These are phyloP conservation scores for Drosophila koepferae DNA, from an alignment of 2,888 invertebrate species.

Conservation along the genomic window DNA sequence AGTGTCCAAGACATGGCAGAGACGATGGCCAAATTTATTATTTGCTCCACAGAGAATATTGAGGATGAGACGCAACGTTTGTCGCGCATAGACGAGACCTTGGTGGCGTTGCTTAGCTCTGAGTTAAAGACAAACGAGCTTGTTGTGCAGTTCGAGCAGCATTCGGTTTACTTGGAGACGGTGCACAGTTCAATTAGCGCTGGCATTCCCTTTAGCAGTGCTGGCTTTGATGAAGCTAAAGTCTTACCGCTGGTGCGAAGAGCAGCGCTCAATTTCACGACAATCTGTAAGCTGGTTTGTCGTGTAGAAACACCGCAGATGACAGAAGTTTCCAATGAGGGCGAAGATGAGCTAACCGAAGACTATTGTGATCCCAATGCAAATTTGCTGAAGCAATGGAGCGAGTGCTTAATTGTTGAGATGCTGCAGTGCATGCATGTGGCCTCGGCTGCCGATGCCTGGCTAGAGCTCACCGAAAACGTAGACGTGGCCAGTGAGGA, in stretches of 20 bases:
- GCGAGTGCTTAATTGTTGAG: conserved; percentile 71
- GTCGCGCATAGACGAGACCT: conserved; percentile 69
- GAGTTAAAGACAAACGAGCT: conserved; percentile 31
- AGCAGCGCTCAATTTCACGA: conserved; percentile 74
- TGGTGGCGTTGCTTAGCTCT: conserved; percentile 55
- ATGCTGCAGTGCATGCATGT: conserved; percentile 73
- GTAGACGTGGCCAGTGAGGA: conserved; percentile 46
- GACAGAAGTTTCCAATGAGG: conserved; percentile 36
- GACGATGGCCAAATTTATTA: conserved; percentile 77
- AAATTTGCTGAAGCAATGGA: conserved; percentile 80
- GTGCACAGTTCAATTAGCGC: conserved; percentile 61
- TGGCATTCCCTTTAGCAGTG: conserved; percentile 49
- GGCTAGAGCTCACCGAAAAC: conserved; percentile 54
- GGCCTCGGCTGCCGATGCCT: conserved; percentile 71
- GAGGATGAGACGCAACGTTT: conserved; percentile 65
- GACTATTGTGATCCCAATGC: conserved; percentile 83
- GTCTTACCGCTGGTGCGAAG: conserved; percentile 63
- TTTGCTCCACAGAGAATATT: conserved; percentile 81
- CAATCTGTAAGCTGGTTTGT: conserved; percentile 79
- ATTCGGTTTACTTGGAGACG: conserved; percentile 74
- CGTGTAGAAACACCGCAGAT: conserved; percentile 43
- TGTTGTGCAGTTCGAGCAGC: conserved; percentile 55
- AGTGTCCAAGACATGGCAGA: conserved; percentile 76
- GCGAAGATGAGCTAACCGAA: conserved; percentile 79
- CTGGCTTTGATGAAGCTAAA: conserved; percentile 43